Base-by-base conservation (phyloP, 2,888 invertebrate genomes). In the Drosophila glabriapex region DNA sequence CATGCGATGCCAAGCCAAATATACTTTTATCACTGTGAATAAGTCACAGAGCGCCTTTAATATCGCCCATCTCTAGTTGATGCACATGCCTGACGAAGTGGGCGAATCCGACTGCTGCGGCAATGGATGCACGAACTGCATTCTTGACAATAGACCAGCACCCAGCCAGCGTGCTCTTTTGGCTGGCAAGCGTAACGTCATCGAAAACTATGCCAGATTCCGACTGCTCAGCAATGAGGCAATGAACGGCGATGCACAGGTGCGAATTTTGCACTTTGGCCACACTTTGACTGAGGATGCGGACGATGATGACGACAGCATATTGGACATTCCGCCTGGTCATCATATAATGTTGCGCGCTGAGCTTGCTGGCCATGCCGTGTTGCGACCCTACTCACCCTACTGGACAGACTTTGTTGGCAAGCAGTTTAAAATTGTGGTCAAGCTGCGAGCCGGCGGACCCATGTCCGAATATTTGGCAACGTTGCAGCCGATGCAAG, bases 361-460 rank as follows among this genome's bases (percentile, higher is more conserved):
- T 5, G 66, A 59, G 29, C 9, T 71, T 10, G 4, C 54, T 6
- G 61, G 61, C 3, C 41, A 67, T 22, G 61, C 16, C 6, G 31
- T 39, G 35, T 64, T 92, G 56, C 91, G 93, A 2, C 93, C 93
- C 0, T 93, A 93, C 72, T 92, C 93, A 4, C 93, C 93, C 28
- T 93, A 90, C 67, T 91, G 91, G 89, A 84, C 90, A 43, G 85
- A 93, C 72, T 66, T 66, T 43, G 66, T 50, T 10, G 55, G 78
- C 39, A 84, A 91, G 64, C 83, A 92, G 80, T 96, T 96, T 92
- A 94, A 94, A 78, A 94, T 96, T 61, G 84, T 96, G 53, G 94
- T 96, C 0, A 96, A 96, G 93, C 92, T 94, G 59, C 95, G 95
- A 93, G 87, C 93, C 2, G 83, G 93, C 72, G 96, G 96, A 0